These are phyloP conservation scores for Trichomycterus rosablanca DNA, from an alignment of 2,113 vertebrate species.

Conservation along the genomic window DNA sequence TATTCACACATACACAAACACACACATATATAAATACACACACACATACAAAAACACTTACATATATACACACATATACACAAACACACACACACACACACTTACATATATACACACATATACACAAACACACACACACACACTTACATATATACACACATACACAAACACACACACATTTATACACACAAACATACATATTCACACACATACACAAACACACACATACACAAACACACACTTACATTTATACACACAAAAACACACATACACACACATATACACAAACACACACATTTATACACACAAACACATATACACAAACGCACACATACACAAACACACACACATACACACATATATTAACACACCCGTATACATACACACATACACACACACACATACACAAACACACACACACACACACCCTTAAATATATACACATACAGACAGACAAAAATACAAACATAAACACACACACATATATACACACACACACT, in stretches of 20 bases:
- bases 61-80: constrained; percentile 59
- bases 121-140: constrained; percentile 53
- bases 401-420: constrained; percentile 21
- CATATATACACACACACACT: constrained; percentile 29
- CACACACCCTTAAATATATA: not conserved
- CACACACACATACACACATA: constrained; percentile 1
- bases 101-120: not conserved
- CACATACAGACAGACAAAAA: no score
- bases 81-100: constrained; percentile 21
- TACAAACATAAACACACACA: constrained; percentile 52
- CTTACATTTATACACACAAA: constrained; percentile 60
- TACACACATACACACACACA: constrained; percentile 34
- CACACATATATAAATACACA: constrained; percentile 24
- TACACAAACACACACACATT: constrained; percentile 32
- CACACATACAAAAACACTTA: not conserved
- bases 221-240: constrained; percentile 20
- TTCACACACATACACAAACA: not conserved
- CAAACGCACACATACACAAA: constrained; percentile 78
- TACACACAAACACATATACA: constrained; percentile 77
- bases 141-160: not conserved
- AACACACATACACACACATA: constrained; percentile 62
- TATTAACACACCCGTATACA: no score
- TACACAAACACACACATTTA: not conserved
- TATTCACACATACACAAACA: constrained; percentile 73
- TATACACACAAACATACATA: not conserved